Evolutionary conservation across 1,140 invertebrate species (phyloP).

Genomic region (Danaus melanippus): DNA sequence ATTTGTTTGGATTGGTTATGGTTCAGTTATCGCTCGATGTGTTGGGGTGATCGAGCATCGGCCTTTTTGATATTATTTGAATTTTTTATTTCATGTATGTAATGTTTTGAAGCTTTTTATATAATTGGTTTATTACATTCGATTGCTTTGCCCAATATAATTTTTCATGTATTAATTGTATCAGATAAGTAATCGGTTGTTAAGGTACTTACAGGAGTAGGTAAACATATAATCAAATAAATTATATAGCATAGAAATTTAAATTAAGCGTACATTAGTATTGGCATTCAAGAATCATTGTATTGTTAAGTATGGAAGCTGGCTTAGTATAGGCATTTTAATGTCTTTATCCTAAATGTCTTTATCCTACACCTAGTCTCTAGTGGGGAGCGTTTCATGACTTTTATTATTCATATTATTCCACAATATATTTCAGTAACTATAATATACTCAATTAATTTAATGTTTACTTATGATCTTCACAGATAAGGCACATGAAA

Average conservation of each 20-base stretch:
- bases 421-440: constrained; percentile 21
- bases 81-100: not conserved
- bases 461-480: constrained; percentile 8
- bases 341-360: constrained; percentile 14
- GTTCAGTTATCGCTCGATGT: constrained; percentile 31
- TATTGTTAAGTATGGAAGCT: constrained; percentile 25
- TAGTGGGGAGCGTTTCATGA: constrained; percentile 33
- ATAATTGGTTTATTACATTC: constrained; percentile 18
- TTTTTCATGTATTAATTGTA: constrained; percentile 28
- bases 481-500: constrained; percentile 12
- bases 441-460: constrained; percentile 14
- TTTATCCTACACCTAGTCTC: constrained; percentile 10
- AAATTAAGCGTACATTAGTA: constrained; percentile 22
- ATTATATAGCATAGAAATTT: constrained; percentile 29
- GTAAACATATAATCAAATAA: constrained; percentile 31
- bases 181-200: constrained; percentile 35
- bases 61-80: constrained; percentile 5
- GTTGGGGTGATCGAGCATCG: constrained; percentile 22
- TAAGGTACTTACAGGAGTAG: constrained; percentile 48
- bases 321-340: constrained; percentile 1
- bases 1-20: constrained; percentile 26
- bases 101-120: constrained; percentile 3
- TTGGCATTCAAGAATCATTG: constrained; percentile 24
- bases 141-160: constrained; percentile 27
- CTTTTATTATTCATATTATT: constrained; percentile 18